These are phyloP conservation scores for Cryptotermes secundus DNA, from an alignment of 1,140 invertebrate species.

Conservation along the genomic window DNA sequence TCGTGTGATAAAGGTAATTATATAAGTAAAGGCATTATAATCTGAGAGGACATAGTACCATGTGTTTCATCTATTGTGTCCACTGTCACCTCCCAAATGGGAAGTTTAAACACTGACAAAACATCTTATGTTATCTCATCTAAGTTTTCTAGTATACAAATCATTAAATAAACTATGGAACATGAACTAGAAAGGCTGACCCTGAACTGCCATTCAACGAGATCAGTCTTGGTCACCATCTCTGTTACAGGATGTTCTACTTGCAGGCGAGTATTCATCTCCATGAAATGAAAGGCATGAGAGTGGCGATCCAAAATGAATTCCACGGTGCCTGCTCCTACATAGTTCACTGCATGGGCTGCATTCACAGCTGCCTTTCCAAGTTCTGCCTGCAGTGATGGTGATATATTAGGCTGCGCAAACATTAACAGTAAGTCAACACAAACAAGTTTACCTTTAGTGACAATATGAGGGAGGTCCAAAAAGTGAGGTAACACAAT, in stretches of 20 bases:
- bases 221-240: slow-evolving; percentile 74
- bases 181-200: slow-evolving; percentile 43
- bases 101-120: no score
- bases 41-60: no score
- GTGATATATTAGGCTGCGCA: slow-evolving; percentile 73
- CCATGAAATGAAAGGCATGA: slow-evolving; percentile 97
- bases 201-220: slow-evolving; percentile 96
- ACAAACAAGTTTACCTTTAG: neutral
- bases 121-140: no score
- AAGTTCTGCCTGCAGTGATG: slow-evolving; percentile 71
- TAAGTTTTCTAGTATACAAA: no score
- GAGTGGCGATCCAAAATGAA: slow-evolving; percentile 84
- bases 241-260: slow-evolving; percentile 73
- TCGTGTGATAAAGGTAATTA: no score
- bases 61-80: no score
- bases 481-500: no score
- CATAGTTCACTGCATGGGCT: slow-evolving; percentile 89
- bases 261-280: slow-evolving; percentile 92
- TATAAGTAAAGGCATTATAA: no score
- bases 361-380: slow-evolving; percentile 90
- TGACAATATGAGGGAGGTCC: no score
- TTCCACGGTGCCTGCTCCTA: slow-evolving; percentile 95
- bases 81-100: no score
- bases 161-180: no score
- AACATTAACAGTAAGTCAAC: neutral